These are phyloP conservation scores for Oreamnos americanus DNA, from an alignment of 2,113 vertebrate species.

Conservation along the genomic window DNA sequence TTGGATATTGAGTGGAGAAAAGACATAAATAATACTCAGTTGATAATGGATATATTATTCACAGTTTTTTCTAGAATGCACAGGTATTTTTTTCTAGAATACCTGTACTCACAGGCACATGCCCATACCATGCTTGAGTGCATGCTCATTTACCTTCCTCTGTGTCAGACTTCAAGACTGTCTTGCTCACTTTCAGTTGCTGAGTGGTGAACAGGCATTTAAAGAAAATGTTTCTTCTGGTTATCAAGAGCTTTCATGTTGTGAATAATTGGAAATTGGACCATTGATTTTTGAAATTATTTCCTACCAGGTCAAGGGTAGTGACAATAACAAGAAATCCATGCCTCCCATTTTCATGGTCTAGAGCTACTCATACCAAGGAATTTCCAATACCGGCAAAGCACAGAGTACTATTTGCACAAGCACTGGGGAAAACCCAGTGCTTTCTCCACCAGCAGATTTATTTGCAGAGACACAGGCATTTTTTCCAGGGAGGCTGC, in stretches of 20 bases:
- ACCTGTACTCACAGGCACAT: too few relatives aligned
- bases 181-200: not conserved
- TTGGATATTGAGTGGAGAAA: not conserved
- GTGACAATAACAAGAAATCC: slow-evolving; percentile 44
- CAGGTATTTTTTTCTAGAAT: not conserved
- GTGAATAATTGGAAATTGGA: slow-evolving; percentile 7
- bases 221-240: not conserved
- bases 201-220: not conserved
- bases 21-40: not conserved
- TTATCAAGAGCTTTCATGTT: not conserved
- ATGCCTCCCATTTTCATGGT: not conserved
- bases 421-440: slow-evolving; percentile 56
- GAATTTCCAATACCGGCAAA: slow-evolving; percentile 35
- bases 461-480: slow-evolving; percentile 72
- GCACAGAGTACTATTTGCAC: slow-evolving; percentile 50
- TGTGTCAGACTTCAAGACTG: not conserved
- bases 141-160: fast-evolving
- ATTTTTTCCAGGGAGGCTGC: slow-evolving; percentile 71
- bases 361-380: not conserved
- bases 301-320: slow-evolving; percentile 27
- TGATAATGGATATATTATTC: not conserved
- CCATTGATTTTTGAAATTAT: not conserved
- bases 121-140: not conserved
- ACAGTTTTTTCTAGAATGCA: not conserved
- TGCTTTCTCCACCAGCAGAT: slow-evolving; percentile 39